Evolutionary conservation across 2,113 vertebrate species (phyloP), one percentile per base, ranked within the genome.

Genomic region (Fukomys damarensis): DNA sequence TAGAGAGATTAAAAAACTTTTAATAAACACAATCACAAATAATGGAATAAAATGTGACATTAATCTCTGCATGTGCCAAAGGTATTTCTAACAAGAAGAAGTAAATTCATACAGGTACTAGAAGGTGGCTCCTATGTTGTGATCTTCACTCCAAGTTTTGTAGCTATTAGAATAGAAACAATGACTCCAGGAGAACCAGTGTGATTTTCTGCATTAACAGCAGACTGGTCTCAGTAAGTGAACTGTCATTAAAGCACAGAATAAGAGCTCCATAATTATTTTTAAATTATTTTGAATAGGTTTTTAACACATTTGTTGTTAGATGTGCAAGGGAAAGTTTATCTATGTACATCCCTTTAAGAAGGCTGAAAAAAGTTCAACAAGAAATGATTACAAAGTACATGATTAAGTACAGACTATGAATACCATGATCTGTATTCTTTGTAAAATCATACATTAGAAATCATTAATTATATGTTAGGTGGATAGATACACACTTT

Each of bases 251-350:
- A 59, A 58, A 54, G 13, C 63, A 54, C 68, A 81, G 20, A 11
- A 28, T 32, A 63, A 92, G 35, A 90, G 61, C 11, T 32, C 54
- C 70, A 43, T 86, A 56, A 74, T 84, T 84, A 56, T 76, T 92
- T 56, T 86, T 30, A 59, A 91, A 83, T 95, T 93, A 93, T 86
- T 86, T 61, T 76, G 30, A 77, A 28, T 59, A 49, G 2, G 30
- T 66, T 92, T 89, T 94, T 72, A 81, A 14, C 65, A 46, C 4
- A 52, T n/a, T 58, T 77, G 49, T 32, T 65, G 28, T 68, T 95
- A 77, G 13, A 89, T 5, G 56, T 63, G 49, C 72, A 86, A 80
- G 22, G 49, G 84, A 92, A 77, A 54, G 13, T 16, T 93, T 68
- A 41, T 68, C 96, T 83, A 68, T 8, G 56, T 66, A 5, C 6